These are phyloP conservation scores for Hyperoplus immaculatus DNA, from an alignment of 2,797 vertebrate species.

Conservation along the genomic window DNA sequence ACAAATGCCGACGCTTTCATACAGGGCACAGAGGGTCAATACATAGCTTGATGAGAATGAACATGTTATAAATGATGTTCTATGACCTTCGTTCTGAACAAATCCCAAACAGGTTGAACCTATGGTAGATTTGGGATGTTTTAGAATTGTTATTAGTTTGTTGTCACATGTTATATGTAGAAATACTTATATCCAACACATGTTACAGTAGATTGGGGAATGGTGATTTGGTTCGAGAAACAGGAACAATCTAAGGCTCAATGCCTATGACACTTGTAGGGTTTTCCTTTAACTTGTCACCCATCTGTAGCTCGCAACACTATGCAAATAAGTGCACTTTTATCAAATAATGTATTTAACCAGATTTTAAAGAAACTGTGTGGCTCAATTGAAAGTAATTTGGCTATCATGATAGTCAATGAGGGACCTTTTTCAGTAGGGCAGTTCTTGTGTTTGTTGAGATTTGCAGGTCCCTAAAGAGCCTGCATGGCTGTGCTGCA, in stretches of 20 bases:
- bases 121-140: not conserved
- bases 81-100: not conserved
- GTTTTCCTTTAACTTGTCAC: not conserved
- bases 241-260: not conserved
- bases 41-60: not conserved
- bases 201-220: not conserved
- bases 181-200: not conserved
- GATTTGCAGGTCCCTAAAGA: constrained; percentile 21
- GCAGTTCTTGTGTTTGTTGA: constrained; percentile 22
- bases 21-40: not conserved
- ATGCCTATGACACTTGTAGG: not conserved
- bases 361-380: not conserved
- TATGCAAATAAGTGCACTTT: not conserved
- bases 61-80: not conserved
- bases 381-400: constrained; percentile 8
- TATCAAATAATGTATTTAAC: not conserved
- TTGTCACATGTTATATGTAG: too few relatives aligned
- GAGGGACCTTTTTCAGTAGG: not conserved
- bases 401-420: not conserved
- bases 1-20: not conserved
- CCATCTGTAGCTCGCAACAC: not conserved
- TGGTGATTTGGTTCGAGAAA: not conserved
- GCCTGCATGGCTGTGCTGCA: constrained; percentile 48
- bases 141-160: not conserved
- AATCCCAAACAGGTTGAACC: not conserved